Conservation (phyloP, 2,888 invertebrate genomes). For the Rhamphomyia laevipes region DNA sequence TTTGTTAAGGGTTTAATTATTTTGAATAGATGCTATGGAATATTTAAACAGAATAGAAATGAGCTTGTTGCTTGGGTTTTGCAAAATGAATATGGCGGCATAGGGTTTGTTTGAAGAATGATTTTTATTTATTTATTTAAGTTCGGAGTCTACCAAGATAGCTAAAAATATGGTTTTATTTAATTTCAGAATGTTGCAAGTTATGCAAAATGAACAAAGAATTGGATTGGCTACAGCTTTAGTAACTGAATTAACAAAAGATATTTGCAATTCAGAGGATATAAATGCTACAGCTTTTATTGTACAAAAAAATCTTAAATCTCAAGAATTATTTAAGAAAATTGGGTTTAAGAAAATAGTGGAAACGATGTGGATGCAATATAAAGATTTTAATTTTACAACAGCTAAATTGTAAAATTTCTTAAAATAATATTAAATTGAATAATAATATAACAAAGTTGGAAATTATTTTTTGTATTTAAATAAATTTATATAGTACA, state of each 20-base stretch:
- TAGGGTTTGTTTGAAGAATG: slow-evolving; percentile 21
- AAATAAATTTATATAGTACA: too few species aligned
- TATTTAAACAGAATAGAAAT: slow-evolving; percentile 18
- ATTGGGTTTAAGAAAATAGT: slow-evolving; percentile 22
- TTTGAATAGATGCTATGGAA: slow-evolving; percentile 22
- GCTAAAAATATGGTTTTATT: too few species aligned
- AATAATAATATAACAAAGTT: too few species aligned
- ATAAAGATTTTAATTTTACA: too few species aligned
- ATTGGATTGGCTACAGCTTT: slow-evolving; percentile 26
- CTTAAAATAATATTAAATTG: too few species aligned
- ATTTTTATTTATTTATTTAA: neutral
- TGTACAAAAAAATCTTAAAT: slow-evolving; percentile 23
- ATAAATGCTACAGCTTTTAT: slow-evolving; percentile 25
- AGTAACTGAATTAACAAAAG: slow-evolving; percentile 20
- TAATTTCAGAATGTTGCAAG: slow-evolving; percentile 24
- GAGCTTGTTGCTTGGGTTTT: slow-evolving; percentile 28
- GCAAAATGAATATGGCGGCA: slow-evolving; percentile 30
- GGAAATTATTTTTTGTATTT: too few species aligned
- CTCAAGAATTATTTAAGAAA: slow-evolving; percentile 22
- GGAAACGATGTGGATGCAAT: slow-evolving; percentile 28
- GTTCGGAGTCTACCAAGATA: neutral
- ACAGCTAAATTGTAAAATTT: too few species aligned
- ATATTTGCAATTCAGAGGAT: slow-evolving; percentile 19
- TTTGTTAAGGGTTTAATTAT: slow-evolving; percentile 24
- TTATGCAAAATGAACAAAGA: slow-evolving; percentile 22